Evolutionary conservation across 2,797 vertebrate genomes (phyloP).

Genomic region (Perdix hodgsoniae): DNA sequence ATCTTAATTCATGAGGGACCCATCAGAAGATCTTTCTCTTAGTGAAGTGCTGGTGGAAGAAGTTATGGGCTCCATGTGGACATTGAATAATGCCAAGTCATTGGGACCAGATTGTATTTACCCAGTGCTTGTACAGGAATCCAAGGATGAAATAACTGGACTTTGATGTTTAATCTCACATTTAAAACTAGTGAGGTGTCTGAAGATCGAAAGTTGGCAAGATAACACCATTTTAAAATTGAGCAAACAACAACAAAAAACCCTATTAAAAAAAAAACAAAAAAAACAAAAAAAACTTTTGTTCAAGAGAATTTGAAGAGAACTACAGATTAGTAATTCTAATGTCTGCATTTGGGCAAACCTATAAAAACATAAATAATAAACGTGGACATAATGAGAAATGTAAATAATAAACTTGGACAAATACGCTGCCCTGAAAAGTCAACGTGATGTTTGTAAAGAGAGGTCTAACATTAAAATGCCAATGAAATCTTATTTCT

Average conservation of each 20-base stretch:
- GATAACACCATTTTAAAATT: not conserved
- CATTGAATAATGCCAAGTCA: not conserved
- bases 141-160: not conserved
- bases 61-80: conserved; percentile 39
- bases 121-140: not conserved
- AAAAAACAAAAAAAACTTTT: not conserved
- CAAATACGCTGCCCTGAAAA: not conserved
- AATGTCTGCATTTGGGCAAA: rapidly evolving
- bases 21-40: conserved; percentile 28
- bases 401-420: not conserved
- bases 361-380: not conserved
- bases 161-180: not conserved
- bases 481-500: not conserved
- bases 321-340: not conserved
- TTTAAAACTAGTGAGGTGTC: not conserved
- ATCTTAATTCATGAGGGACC: conserved; percentile 37
- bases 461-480: not conserved
- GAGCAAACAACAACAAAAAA: not conserved
- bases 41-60: not conserved
- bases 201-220: not conserved
- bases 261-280: not conserved
- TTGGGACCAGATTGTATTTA: conserved; percentile 19
- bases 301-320: not conserved
- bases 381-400: not conserved
- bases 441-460: not conserved